Evolutionary conservation across 2,888 invertebrate genomes (phyloP), one percentile per base, ranked within the genome.

Genomic region (Tipula unca): DNA sequence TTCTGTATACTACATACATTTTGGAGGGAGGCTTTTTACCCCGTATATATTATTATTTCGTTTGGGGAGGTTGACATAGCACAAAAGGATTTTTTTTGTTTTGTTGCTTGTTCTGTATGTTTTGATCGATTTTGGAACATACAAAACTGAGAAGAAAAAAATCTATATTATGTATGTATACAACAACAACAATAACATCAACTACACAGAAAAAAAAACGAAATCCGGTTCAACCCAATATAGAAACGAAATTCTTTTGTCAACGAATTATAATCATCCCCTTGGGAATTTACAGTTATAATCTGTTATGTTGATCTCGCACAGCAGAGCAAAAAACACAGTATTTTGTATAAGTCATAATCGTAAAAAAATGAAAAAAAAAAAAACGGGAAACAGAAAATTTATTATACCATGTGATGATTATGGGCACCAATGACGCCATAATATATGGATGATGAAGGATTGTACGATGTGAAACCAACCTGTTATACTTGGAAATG

Each of bases 241-340:
- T 20, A 20, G 69, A 69, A 69, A 17, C 83, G 35, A 83, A 35
- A 32, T 83, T 35, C 83, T 83, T 83, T 83, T 83, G 83, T 83
- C 83, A 83, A 83, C 83, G 83, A 83, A 83, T 83, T 83, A 83
- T 83, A 83, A 83, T 83, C 83, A 83, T 83, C 83, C 83, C 83
- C 83, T 83, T 83, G 83, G 83, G 83, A 83, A 32, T 83, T 83
- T 32, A 83, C 29, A 83, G 35, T 32, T 83, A 83, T 83, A 83
- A 35, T 83, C 35, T 83, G 83, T 83, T 32, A 83, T 83, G 83
- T 83, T 83, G 83, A 83, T 83, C 29, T 83, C 83, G 35, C 29
- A 83, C 83, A 35, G 83, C 69, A 69, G 69, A 69, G 69, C 69
- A 69, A 69, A 54, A 25, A 69, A 20, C 69, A 69, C 25, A 25